Evolutionary conservation across 2,113 vertebrate species (phyloP).

Genomic region (Erinaceus europaeus): DNA sequence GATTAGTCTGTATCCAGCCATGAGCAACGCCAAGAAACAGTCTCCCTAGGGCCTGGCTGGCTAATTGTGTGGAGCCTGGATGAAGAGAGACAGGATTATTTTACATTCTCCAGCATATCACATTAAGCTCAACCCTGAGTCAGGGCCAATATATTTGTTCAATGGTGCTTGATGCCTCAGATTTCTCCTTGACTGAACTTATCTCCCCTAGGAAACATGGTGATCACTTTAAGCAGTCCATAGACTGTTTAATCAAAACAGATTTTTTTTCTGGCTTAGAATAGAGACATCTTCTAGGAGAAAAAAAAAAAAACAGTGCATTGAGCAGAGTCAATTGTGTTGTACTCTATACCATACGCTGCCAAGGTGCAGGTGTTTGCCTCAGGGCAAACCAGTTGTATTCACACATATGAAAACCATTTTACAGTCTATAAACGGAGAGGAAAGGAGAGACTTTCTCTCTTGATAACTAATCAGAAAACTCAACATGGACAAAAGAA

Average conservation of each 20-base stretch:
- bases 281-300: background rate
- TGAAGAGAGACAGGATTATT: background rate
- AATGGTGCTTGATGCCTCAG: background rate
- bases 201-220: background rate
- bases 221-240: background rate
- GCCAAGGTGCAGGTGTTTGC: background rate
- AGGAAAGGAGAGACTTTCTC: background rate
- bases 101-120: background rate
- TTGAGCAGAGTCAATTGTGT: background rate
- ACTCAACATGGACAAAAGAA: background rate
- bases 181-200: background rate
- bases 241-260: background rate
- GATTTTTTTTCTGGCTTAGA: background rate
- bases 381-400: background rate
- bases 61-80: slow-evolving; percentile 49
- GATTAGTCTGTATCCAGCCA: background rate
- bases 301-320: background rate
- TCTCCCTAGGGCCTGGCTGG: background rate
- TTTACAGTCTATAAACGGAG: background rate
- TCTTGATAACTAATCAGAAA: background rate
- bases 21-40: background rate
- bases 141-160: slow-evolving; percentile 36
- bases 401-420: background rate
- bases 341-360: background rate
- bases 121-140: slow-evolving; percentile 30